Conservation (phyloP, 2,797 vertebrate species). For the Poecilia wingei region DNA sequence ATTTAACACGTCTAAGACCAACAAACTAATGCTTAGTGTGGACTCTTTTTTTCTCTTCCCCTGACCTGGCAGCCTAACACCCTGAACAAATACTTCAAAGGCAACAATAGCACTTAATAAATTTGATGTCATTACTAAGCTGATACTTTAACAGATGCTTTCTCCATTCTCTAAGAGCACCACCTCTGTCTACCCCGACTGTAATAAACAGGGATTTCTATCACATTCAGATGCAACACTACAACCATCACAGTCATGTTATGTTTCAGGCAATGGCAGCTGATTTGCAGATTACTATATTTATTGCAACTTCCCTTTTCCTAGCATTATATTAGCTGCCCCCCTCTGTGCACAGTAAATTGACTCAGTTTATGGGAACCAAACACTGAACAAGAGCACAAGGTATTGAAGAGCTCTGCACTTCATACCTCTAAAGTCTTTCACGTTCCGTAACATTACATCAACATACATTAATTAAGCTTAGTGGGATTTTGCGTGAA, state of each 20-base stretch:
- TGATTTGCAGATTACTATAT: background rate
- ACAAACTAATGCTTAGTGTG: background rate
- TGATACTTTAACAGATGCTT: too few relatives aligned
- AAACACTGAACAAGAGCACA: background rate
- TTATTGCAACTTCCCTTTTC: background rate
- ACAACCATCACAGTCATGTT: background rate
- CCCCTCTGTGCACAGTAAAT: background rate
- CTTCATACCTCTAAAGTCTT: background rate
- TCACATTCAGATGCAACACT: background rate
- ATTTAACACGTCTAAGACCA: background rate
- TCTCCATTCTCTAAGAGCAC: background rate
- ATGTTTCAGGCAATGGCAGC: background rate
- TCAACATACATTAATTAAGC: background rate
- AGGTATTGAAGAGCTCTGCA: background rate
- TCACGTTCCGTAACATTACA: background rate
- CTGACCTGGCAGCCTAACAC: too few relatives aligned
- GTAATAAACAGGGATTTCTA: background rate
- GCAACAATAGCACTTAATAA: background rate
- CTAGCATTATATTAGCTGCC: background rate
- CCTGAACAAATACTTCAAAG: background rate
- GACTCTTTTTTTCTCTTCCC: background rate
- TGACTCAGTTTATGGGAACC: background rate
- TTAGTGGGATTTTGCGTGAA: background rate
- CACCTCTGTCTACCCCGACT: background rate
- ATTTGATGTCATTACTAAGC: too few relatives aligned